Evolutionary conservation across 2,113 vertebrate genomes (phyloP).

Genomic region (Gobiocypris rarus): DNA sequence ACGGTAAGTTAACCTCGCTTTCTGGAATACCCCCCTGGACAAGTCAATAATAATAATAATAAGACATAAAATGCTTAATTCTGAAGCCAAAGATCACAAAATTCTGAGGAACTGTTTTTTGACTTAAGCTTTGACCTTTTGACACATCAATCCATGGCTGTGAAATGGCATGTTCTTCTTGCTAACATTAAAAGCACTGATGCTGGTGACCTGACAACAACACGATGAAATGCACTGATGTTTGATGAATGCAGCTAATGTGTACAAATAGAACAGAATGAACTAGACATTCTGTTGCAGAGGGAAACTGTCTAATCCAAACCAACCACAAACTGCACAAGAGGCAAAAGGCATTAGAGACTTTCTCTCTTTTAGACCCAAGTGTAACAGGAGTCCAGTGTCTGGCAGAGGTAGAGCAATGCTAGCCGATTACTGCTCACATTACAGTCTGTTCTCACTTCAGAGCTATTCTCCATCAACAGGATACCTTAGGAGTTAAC

Average conservation of each 20-base stretch:
- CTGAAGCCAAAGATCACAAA: background rate
- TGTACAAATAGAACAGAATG: background rate
- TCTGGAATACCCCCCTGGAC: no score
- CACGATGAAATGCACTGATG: background rate
- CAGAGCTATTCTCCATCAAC: background rate
- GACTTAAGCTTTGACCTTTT: conserved; percentile 2
- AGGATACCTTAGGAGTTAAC: background rate
- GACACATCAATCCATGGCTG: background rate
- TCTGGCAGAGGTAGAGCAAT: conserved; percentile 7
- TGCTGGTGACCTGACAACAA: background rate
- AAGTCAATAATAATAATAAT: background rate
- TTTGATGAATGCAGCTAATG: background rate
- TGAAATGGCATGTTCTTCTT: conserved; percentile 16
- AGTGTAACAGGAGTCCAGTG: conserved; percentile 28
- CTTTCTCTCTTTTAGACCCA: conserved; percentile 19
- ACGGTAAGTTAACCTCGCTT: no score
- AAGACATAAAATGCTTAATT: background rate
- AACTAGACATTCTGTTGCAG: background rate
- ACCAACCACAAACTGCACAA: conserved; percentile 12
- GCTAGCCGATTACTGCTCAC: conserved; percentile 39
- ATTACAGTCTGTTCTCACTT: conserved; percentile 44
- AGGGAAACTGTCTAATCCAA: background rate
- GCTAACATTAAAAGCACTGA: background rate
- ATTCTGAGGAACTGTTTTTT: background rate
- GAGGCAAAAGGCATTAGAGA: conserved; percentile 26